Conservation (phyloP, 2,113 vertebrate species). For the Nyctereutes procyonoides region DNA sequence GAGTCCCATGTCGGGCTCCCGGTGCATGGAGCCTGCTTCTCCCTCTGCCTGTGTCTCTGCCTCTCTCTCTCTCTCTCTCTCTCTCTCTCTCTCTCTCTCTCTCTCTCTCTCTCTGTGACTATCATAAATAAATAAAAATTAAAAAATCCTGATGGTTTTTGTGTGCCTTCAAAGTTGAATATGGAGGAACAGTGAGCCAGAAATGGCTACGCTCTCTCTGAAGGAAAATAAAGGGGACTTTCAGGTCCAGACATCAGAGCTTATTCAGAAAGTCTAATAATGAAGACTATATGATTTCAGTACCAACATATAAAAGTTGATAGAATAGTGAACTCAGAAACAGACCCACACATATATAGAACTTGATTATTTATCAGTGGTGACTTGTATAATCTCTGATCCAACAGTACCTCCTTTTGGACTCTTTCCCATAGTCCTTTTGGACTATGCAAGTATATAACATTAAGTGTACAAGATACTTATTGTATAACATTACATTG, state of each 20-base stretch:
- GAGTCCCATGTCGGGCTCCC: too few species aligned
- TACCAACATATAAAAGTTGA: background rate
- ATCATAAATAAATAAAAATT: too few species aligned
- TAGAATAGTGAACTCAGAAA: background rate
- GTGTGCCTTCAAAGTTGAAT: background rate
- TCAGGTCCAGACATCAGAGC: background rate
- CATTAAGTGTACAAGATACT: background rate
- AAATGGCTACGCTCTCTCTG: background rate
- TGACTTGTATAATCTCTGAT: background rate
- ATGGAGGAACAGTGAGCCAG: background rate
- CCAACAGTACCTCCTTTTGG: background rate
- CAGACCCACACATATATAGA: background rate
- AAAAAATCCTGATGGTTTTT: background rate
- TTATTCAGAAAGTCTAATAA: background rate
- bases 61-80: too few species aligned
- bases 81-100: too few species aligned
- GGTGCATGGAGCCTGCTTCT: too few species aligned
- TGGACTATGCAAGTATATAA: background rate
- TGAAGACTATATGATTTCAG: background rate
- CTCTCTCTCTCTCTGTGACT: too few species aligned
- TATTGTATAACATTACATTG: background rate
- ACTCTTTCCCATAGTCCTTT: background rate
- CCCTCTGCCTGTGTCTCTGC: too few species aligned
- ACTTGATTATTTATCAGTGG: background rate
- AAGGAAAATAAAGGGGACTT: background rate